Conservation (phyloP, 1,140 invertebrate genomes). For the Drosophila parabipectinata region DNA sequence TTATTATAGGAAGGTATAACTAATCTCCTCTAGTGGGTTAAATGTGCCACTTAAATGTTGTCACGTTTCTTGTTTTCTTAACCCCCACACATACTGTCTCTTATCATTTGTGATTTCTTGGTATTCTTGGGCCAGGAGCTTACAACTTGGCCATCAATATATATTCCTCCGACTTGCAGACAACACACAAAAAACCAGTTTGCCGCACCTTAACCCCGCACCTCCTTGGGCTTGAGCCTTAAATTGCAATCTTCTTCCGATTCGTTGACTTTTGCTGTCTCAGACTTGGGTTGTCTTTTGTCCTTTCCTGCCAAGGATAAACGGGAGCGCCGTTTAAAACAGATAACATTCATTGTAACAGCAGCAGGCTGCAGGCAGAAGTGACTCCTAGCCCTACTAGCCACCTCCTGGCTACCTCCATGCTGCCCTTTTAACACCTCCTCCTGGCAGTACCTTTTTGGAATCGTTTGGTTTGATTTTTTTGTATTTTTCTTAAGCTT, state of each 20-base stretch:
- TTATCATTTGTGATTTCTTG: conserved; percentile 39
- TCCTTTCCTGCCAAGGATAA: conserved; percentile 53
- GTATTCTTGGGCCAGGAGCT: conserved; percentile 39
- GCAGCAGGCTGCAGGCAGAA: conserved; percentile 11
- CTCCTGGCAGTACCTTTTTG: conserved; percentile 7
- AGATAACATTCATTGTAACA: conserved; percentile 80
- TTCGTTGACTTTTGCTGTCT: conserved; percentile 77
- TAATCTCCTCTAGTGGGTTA: conserved; percentile 11
- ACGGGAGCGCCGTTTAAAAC: conserved; percentile 72
- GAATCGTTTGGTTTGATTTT: conserved; percentile 40
- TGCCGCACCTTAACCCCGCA: conserved; percentile 50
- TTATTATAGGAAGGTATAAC: background rate
- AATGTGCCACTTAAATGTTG: conserved; percentile 40
- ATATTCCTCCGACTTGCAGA: conserved; percentile 27
- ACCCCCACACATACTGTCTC: conserved; percentile 6
- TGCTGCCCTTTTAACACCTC: conserved; percentile 13
- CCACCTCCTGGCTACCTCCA: background rate
- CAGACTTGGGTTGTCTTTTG: conserved; percentile 37
- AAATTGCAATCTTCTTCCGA: conserved; percentile 81
- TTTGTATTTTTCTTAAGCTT: background rate
- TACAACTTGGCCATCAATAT: conserved; percentile 67
- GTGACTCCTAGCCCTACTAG: too few relatives aligned
- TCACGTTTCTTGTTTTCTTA: conserved; percentile 20
- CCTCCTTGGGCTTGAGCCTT: conserved; percentile 34
- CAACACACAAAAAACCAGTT: conserved; percentile 64